Percentiles rank a stretch among this genome's conserved stretches.
Conservation (phyloP, 2,113 vertebrate species). For the Corythornis cristatus region DNA sequence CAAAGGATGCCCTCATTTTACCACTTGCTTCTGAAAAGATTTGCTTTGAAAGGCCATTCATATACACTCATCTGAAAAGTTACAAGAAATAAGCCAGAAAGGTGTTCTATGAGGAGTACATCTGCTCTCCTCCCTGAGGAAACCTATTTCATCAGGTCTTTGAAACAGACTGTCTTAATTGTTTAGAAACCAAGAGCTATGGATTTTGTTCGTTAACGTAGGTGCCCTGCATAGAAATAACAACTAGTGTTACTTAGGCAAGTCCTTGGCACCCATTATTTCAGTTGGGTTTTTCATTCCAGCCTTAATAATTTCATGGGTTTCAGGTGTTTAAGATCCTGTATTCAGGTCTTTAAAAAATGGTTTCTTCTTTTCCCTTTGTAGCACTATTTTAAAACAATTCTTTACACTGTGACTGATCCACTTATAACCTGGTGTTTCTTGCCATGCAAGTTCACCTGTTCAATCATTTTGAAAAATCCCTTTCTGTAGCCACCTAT, state of each 20-base stretch:
- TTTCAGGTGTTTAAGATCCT: not conserved
- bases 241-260: not conserved
- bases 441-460: not conserved
- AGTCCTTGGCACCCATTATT: not conserved
- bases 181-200: slow-evolving; percentile 38
- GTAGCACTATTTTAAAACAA: not conserved
- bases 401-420: not conserved
- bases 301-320: not conserved
- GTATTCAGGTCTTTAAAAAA: not conserved
- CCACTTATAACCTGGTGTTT: not conserved
- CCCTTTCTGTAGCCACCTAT: not conserved
- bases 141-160: slow-evolving; percentile 54
- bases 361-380: not conserved
- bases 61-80: not conserved
- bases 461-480: not conserved
- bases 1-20: not conserved
- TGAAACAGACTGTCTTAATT: slow-evolving; percentile 51
- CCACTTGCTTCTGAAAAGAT: not conserved
- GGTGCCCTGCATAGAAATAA: not conserved
- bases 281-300: not conserved
- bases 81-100: slow-evolving; percentile 41
- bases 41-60: not conserved
- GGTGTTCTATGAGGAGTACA: slow-evolving; percentile 25
- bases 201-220: not conserved
- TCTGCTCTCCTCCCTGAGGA: slow-evolving; percentile 38